Conservation (phyloP, 2,797 vertebrate genomes). For the Vireo griseus region DNA sequence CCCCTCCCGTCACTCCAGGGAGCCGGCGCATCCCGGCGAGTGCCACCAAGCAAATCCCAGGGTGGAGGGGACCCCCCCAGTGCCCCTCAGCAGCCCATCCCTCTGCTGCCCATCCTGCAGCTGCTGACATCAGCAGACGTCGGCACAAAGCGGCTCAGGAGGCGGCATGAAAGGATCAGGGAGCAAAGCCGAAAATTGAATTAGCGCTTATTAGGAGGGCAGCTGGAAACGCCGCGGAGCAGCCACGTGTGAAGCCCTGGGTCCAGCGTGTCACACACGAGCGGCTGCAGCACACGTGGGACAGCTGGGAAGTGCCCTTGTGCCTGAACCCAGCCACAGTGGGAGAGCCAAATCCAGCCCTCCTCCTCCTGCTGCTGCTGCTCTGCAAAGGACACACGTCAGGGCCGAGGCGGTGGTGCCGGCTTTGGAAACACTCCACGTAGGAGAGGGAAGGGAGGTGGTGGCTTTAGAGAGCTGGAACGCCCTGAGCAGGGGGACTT, state of each 20-base stretch:
- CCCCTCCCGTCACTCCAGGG: fast-evolving
- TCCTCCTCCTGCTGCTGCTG: background rate
- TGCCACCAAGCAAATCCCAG: background rate
- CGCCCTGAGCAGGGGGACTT: background rate
- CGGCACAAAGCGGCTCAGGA: constrained; percentile 24
- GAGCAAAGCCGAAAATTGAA: constrained; percentile 52
- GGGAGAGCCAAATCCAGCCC: background rate
- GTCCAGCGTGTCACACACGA: background rate
- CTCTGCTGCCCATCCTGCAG: background rate
- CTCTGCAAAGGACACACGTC: background rate
- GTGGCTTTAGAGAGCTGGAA: background rate
- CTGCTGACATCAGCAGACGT: constrained; percentile 43
- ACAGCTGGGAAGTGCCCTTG: background rate
- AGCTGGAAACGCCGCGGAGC: background rate
- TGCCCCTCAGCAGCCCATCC: background rate
- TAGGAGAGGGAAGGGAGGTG: background rate
- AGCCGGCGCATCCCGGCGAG: background rate
- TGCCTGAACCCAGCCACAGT: fast-evolving
- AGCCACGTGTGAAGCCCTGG: background rate
- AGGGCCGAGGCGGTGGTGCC: fast-evolving
- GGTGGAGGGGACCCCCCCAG: fast-evolving
- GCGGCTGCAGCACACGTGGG: background rate
- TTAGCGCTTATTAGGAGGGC: constrained; percentile 4
- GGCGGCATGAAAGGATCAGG: constrained; percentile 13
- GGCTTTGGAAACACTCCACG: fast-evolving